Percentiles rank a stretch among this genome's conserved stretches.
Conservation (phyloP, 2,888 invertebrate species). For the Macaria notata region DNA sequence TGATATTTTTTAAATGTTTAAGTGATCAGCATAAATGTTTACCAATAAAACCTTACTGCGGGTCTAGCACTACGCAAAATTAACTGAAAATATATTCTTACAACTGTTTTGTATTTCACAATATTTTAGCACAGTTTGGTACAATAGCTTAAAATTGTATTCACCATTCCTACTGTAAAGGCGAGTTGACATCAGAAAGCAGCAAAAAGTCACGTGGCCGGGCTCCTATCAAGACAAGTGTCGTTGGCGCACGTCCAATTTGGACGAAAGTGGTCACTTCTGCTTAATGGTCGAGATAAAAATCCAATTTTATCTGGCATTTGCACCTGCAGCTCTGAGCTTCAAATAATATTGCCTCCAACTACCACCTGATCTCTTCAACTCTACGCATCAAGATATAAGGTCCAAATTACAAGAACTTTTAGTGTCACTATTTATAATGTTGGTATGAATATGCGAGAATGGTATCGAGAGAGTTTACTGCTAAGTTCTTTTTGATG, state of each 20-base stretch:
- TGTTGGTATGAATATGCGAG: not conserved
- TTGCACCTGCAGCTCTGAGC: slow-evolving; percentile 19
- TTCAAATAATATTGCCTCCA: slow-evolving; percentile 4
- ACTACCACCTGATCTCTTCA: not conserved
- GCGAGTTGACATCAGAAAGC: too few relatives aligned
- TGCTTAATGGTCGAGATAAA: slow-evolving; percentile 19
- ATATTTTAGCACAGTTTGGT: too few relatives aligned
- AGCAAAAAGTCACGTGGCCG: slow-evolving; percentile 1
- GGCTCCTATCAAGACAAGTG: slow-evolving; percentile 6
- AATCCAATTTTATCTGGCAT: slow-evolving; percentile 19
- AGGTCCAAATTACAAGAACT: not conserved
- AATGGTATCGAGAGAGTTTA: not conserved
- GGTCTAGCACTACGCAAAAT: too few relatives aligned
- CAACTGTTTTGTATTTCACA: too few relatives aligned
- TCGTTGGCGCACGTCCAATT: slow-evolving; percentile 16
- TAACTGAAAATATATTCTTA: too few relatives aligned
- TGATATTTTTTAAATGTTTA: too few relatives aligned
- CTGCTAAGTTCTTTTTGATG: too few relatives aligned
- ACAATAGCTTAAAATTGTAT: too few relatives aligned
- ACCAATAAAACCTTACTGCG: too few relatives aligned
- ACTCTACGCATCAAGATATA: not conserved
- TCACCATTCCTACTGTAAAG: too few relatives aligned
- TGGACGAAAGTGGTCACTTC: slow-evolving; percentile 22
- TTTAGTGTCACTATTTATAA: not conserved
- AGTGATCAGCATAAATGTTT: too few relatives aligned